Base-by-base conservation (phyloP, 2,797 vertebrate species). In the Hydrophis major region DNA sequence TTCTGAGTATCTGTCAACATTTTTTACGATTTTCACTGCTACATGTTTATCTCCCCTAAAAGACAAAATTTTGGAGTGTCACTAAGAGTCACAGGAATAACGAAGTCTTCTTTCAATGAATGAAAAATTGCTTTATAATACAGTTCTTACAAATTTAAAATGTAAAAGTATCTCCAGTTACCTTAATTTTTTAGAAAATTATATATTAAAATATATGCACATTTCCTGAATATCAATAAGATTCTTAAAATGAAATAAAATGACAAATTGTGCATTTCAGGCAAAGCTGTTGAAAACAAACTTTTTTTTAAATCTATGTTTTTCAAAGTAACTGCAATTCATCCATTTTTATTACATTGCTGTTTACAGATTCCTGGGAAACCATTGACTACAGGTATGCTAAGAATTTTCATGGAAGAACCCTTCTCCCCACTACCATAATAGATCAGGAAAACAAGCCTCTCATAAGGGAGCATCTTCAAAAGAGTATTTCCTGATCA, bases 11-110 rank as follows among this genome's bases (percentile, higher is more conserved):
- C 98, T 97, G 93, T 98, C 98, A 95, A 98, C 96, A 93, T 98
- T 99, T 98, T 99, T 99, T 93, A 99, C 98, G 95, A 98, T 98
- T 98, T 99, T 99, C 97, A 99, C 97, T 94, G 98, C 98, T 92
- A 99, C 97, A 66, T 95, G 97, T 90, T 95, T 97, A 92, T 88
- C 94, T 78, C 89, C 95, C 90, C 96, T 98, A 94, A 60, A 89
- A 66, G 92, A 6, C 92, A 6, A 74, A 53, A 20, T 1, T 0
- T 92, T 28, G 20, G 90, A 74, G 0, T 8, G 5, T 89, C 28
- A 95, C 5, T 87, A 37, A 1, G 69, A 92, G 1, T 0, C 0
- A 14, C 22, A 8, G 28, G 28, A 50, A 2, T 74, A 83, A 14
- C 25, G 18, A n/a, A 53, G 12, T 86, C 53, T n/a, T 4, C 28